Base-by-base conservation (phyloP, 2,888 invertebrate genomes). In the Harpalus rufipes region DNA sequence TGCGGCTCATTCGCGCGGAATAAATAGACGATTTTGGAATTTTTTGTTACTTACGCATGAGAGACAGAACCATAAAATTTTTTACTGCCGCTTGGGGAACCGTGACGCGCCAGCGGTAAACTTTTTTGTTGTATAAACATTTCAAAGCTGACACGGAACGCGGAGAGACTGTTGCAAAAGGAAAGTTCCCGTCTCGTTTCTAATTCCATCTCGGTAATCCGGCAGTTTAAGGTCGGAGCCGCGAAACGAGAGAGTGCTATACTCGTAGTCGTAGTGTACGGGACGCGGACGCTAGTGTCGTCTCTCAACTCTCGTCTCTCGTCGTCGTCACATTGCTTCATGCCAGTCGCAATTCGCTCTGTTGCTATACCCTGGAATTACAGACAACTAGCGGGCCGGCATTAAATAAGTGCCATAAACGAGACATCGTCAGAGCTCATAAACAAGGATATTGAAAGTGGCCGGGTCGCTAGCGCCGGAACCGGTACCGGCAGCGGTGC, bases 1-100 rank as follows among this genome's bases (percentile, higher is more conserved):
- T 85, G 80, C 82, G 76, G 79, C 85, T 84, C 85, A 87, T 87
- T 86, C 87, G 87, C 86, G 86, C 85, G 87, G 87, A 88, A 88
- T 88, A 88, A 88, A 87, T 87, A 87, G 88, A 84, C 86, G 86
- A 87, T 87, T 87, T 85, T 81, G 86, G 86, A 87, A 87, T 87
- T 86, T 87, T 86, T 87, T 86, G 85, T 85, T 85, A 85, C 86
- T 86, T 86, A 86, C 85, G 86, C 85, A 83, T 84, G 84, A 86
- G 83, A 82, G 82, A 78, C 76, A 85, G 80, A 78, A 56, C 85
- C 85, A 85, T 85, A 85, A 85, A 85, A 80, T 80, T 80, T 84
- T 85, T 85, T 85, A 85, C 85, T 68, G 59, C 72, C 85, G 80
- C 85, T 85, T 68, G 72, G 85, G 85, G 85, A 85, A 85, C 80